phyloP scores from a whole-genome alignment of 1,140 invertebrate genomes.

The Brachionus rotundiformis region DNA sequence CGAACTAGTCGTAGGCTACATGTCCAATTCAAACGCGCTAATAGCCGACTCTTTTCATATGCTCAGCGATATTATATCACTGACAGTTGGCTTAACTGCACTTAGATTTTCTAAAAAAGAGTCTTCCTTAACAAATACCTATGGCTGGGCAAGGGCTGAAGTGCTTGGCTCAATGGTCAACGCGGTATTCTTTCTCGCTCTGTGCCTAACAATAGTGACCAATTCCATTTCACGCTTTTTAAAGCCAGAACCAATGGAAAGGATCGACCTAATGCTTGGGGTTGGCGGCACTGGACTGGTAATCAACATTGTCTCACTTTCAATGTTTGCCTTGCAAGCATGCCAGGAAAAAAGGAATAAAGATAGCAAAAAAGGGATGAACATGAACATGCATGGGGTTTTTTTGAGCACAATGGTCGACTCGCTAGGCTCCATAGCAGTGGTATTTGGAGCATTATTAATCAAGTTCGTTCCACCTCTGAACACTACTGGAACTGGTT shows the following conservation, averaged over 20 bases:
- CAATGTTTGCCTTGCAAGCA: background rate
- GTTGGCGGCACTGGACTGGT: background rate
- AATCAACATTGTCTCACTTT: background rate
- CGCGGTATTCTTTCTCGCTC: slow-evolving; percentile 67
- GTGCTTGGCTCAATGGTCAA: slow-evolving; percentile 69
- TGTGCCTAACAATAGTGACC: slow-evolving; percentile 68
- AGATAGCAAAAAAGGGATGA: background rate
- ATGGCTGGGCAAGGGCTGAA: slow-evolving; percentile 68
- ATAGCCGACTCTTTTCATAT: slow-evolving; percentile 69
- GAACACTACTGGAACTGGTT: no score
- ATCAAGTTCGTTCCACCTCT: slow-evolving; percentile 74
- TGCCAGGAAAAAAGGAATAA: background rate
- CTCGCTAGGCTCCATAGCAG: slow-evolving; percentile 85
- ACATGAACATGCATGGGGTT: slow-evolving; percentile 92
- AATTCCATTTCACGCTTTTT: slow-evolving; percentile 64
- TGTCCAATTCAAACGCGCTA: slow-evolving; percentile 67
- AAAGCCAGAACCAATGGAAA: slow-evolving; percentile 52
- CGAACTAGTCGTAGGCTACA: slow-evolving; percentile 68
- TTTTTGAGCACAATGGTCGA: slow-evolving; percentile 91
- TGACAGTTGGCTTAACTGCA: slow-evolving; percentile 65
- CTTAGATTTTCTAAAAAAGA: slow-evolving; percentile 57
- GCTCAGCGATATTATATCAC: slow-evolving; percentile 67
- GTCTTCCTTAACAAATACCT: slow-evolving; percentile 65
- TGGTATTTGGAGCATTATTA: slow-evolving; percentile 76
- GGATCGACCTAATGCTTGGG: slow-evolving; percentile 8